Evolutionary conservation across 2,888 invertebrate genomes (phyloP).

Genomic region (Stegana nigrithorax): DNA sequence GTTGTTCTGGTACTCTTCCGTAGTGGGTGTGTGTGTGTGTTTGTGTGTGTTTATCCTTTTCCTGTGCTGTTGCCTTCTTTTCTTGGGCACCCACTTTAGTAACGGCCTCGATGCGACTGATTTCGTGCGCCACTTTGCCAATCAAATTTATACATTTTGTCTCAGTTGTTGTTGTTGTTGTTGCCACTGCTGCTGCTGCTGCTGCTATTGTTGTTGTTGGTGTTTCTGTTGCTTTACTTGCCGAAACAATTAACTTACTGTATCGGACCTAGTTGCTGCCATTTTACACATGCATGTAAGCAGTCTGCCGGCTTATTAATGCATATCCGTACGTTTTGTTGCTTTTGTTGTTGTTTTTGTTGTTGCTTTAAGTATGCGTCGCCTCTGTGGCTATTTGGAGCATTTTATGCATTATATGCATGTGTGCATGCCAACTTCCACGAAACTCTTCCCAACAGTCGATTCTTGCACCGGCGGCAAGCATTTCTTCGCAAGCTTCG

Average conservation of each 20-base stretch:
- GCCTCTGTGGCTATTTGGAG: conserved; percentile 63
- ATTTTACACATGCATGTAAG: too few relatives aligned
- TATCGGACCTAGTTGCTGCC: conserved; percentile 49
- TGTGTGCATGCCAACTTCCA: conserved; percentile 42
- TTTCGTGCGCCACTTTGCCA: conserved; percentile 51
- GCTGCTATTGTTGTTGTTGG: too few relatives aligned
- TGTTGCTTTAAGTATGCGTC: too few relatives aligned
- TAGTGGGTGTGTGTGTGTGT: too few relatives aligned
- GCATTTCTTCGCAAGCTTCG: conserved; percentile 54
- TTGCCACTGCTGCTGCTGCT: too few relatives aligned
- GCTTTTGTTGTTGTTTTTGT: conserved; percentile 36
- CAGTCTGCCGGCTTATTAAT: too few relatives aligned
- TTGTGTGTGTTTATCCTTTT: conserved; percentile 19
- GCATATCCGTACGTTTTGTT: too few relatives aligned
- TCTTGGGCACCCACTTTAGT: background rate
- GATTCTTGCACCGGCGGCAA: conserved; percentile 18
- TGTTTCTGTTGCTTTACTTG: too few relatives aligned
- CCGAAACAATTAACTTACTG: conserved; percentile 55
- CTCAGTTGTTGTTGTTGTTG: too few relatives aligned
- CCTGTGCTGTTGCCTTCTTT: conserved; percentile 20
- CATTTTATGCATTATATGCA: conserved; percentile 60
- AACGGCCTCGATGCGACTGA: conserved; percentile 50
- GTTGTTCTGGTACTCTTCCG: too few relatives aligned
- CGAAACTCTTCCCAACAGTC: conserved; percentile 28
- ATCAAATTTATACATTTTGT: conserved; percentile 62